A percentile compares a stretch with the other conserved stretches of the same genome.
These are phyloP conservation scores for Cataglyphis hispanica DNA, from an alignment of 1,140 invertebrate genomes.

Conservation along the genomic window DNA sequence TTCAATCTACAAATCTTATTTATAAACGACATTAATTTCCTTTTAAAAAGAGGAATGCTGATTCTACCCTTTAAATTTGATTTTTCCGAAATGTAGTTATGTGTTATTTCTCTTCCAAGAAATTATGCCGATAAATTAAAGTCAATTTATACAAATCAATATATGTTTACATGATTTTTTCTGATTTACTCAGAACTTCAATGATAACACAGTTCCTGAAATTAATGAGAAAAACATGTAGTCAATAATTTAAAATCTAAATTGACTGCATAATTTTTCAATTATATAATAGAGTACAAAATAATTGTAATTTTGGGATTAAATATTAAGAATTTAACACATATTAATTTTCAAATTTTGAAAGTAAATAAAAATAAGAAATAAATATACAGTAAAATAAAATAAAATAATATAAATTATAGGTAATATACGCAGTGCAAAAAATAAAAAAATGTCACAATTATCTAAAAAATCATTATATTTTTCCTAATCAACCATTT, in stretches of 20 bases:
- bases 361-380: neutral
- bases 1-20: neutral
- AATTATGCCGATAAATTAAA: neutral
- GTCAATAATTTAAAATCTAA: neutral
- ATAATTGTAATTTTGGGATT: neutral
- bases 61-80: neutral
- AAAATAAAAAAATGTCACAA: neutral
- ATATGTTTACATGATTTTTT: neutral
- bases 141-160: neutral
- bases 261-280: neutral
- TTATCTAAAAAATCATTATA: neutral
- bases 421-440: neutral
- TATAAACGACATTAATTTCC: neutral
- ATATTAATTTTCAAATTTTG: neutral
- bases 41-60: neutral
- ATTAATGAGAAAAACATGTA: neutral
- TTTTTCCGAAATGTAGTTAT: neutral
- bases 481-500: neutral
- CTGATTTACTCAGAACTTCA: neutral
- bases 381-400: neutral
- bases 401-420: neutral
- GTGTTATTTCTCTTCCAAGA: neutral
- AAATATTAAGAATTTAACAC: neutral
- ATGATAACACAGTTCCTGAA: neutral
- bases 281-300: neutral